phyloP scores from a whole-genome alignment of 2,888 invertebrate species.

The Plagiodera versicolora region DNA sequence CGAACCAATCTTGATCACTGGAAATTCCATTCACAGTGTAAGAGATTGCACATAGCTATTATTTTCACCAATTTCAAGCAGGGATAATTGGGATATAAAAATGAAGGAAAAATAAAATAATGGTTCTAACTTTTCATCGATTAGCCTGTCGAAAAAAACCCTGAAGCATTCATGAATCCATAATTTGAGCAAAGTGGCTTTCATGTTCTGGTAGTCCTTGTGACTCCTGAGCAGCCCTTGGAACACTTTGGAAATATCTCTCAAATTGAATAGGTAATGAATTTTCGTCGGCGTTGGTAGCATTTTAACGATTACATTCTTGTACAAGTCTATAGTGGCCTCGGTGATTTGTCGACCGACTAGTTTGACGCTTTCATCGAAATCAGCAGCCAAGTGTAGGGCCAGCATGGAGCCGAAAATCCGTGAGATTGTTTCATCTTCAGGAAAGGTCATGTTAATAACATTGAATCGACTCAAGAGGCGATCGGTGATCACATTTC shows the following conservation, averaged over 20 bases:
- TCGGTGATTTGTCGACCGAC: slow-evolving; percentile 68
- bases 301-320: slow-evolving; percentile 71
- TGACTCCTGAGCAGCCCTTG: slow-evolving; percentile 80
- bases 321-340: slow-evolving; percentile 78
- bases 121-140: slow-evolving; percentile 78
- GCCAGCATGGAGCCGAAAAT: slow-evolving; percentile 85
- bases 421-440: slow-evolving; percentile 72
- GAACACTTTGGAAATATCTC: slow-evolving; percentile 85
- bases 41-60: not conserved
- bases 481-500: slow-evolving; percentile 76
- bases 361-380: slow-evolving; percentile 78
- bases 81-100: no score
- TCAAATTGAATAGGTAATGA: slow-evolving; percentile 86
- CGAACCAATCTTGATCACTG: slow-evolving; percentile 79
- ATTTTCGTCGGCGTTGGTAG: slow-evolving; percentile 87
- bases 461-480: slow-evolving; percentile 77
- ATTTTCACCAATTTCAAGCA: no score
- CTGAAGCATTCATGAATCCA: slow-evolving; percentile 88
- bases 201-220: slow-evolving; percentile 76
- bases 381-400: slow-evolving; percentile 73
- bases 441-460: slow-evolving; percentile 81
- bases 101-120: no score
- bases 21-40: slow-evolving; percentile 11
- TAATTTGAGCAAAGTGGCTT: slow-evolving; percentile 69
- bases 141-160: slow-evolving; percentile 82